phyloP scores from a whole-genome alignment of 2,888 invertebrate species.

The Xanthorhoe designata region DNA sequence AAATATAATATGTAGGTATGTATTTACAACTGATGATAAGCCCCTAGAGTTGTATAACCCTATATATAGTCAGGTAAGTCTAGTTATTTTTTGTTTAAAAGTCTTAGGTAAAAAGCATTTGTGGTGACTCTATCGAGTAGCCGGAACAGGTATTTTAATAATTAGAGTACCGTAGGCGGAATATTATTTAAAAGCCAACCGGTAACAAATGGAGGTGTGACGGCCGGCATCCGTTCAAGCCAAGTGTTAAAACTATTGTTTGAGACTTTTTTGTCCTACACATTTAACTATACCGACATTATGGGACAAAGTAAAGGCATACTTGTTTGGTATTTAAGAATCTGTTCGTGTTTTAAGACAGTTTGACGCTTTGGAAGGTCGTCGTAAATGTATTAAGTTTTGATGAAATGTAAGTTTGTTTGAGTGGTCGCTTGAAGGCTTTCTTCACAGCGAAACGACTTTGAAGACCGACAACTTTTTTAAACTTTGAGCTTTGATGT shows the following conservation, averaged over 20 bases:
- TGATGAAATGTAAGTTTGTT: background rate
- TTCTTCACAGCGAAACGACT: no score
- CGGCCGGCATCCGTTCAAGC: constrained; percentile 68
- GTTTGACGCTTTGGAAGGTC: background rate
- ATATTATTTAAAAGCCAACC: constrained; percentile 54
- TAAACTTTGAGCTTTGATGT: no score
- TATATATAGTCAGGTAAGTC: no score
- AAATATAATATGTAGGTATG: no score
- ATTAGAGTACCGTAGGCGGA: constrained; percentile 71
- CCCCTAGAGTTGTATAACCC: no score
- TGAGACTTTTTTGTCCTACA: constrained; percentile 56
- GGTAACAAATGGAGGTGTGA: constrained; percentile 69
- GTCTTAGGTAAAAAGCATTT: background rate
- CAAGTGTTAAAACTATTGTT: constrained; percentile 79
- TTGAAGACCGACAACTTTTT: no score
- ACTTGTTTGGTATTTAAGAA: constrained; percentile 36
- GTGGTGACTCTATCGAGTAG: constrained; percentile 44
- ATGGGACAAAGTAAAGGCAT: constrained; percentile 37
- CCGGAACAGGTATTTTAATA: constrained; percentile 69
- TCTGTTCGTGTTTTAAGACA: background rate
- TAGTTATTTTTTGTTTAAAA: no score
- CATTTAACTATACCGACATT: constrained; percentile 52
- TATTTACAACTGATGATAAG: no score
- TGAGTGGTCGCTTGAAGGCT: no score
- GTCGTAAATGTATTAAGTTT: background rate